phyloP scores from a whole-genome alignment of 2,113 vertebrate species.

The Chloropsis hardwickii region DNA sequence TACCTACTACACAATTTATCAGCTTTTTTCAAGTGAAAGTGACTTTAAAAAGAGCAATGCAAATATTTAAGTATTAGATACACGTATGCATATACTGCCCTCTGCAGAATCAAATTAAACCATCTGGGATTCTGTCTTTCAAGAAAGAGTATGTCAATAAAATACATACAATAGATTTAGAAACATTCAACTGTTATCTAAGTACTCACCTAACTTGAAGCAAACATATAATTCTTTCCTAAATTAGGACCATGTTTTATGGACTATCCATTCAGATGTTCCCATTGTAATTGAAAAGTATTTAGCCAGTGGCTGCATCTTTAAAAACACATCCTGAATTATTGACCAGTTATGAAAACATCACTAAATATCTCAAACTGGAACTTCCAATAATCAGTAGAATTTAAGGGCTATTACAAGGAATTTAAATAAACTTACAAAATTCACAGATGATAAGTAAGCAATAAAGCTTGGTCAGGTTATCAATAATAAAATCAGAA shows the following conservation, averaged over 20 bases:
- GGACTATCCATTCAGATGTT: neutral
- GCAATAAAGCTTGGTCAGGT: neutral
- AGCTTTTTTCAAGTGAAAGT: neutral
- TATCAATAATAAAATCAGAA: conserved; percentile 50
- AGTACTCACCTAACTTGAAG: neutral
- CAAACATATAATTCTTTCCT: neutral
- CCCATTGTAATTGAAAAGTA: neutral
- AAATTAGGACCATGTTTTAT: neutral
- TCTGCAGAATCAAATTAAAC: neutral
- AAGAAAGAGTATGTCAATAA: neutral
- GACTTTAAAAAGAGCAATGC: neutral
- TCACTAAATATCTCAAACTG: neutral
- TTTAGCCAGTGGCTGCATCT: neutral
- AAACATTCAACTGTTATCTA: neutral
- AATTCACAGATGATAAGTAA: conserved; percentile 1
- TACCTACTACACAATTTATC: neutral
- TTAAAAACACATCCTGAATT: neutral
- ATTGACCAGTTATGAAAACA: neutral
- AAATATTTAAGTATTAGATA: neutral
- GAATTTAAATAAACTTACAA: conserved; percentile 18
- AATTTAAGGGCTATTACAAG: conserved; percentile 21
- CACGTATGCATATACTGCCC: neutral
- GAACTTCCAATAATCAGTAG: neutral
- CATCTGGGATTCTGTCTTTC: neutral
- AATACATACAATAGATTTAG: neutral